phyloP scores from a whole-genome alignment of 2,888 invertebrate genomes.

The Pollenia labialis region DNA sequence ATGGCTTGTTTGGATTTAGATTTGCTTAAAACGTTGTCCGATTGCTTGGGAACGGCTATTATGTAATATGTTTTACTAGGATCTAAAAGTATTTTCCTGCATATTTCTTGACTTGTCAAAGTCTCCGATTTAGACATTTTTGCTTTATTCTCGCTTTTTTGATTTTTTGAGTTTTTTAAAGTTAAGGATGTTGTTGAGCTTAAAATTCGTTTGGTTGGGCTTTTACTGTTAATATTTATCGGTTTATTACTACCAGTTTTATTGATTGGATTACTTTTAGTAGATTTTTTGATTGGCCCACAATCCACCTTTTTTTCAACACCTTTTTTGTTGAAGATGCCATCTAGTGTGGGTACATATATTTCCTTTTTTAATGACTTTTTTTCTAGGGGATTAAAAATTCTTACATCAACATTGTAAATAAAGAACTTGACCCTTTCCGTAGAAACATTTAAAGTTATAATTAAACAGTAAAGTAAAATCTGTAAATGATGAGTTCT shows the following conservation, averaged over 20 bases:
- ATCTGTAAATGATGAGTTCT: slow-evolving; percentile 86
- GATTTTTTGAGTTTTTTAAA: background rate
- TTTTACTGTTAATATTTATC: background rate
- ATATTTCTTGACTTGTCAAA: background rate
- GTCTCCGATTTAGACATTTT: background rate
- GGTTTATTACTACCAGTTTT: background rate
- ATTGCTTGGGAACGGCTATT: slow-evolving; percentile 24
- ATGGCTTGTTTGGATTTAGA: background rate
- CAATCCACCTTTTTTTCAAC: background rate
- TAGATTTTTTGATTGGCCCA: background rate
- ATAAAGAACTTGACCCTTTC: slow-evolving; percentile 86
- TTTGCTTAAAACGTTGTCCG: background rate
- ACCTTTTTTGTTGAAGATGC: background rate
- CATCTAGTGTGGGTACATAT: slow-evolving; percentile 15
- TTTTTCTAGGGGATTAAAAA: slow-evolving; percentile 23
- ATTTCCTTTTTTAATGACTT: background rate
- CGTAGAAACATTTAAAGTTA: slow-evolving; percentile 86
- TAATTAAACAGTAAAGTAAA: slow-evolving; percentile 86
- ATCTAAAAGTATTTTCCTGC: slow-evolving; percentile 12
- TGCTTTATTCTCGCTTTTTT: background rate
- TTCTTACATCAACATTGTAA: slow-evolving; percentile 80
- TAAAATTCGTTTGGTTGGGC: background rate
- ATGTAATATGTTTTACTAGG: slow-evolving; percentile 39
- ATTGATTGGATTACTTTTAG: background rate
- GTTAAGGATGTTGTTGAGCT: background rate